Conservation (phyloP, 2,113 vertebrate species). For the Pseudois nayaur region DNA sequence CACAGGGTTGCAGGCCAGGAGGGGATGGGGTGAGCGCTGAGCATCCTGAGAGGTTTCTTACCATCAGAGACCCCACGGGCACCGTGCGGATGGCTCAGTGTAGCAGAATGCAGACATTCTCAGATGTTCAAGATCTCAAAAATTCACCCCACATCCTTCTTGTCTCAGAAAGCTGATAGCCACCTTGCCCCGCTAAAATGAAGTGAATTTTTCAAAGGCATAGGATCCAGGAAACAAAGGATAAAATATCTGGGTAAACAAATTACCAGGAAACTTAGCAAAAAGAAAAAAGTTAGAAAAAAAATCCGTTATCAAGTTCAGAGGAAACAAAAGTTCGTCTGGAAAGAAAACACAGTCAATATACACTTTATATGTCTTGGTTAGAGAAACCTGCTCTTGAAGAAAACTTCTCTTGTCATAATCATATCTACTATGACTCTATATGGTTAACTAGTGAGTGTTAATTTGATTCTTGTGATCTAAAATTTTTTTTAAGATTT, state of each 20-base stretch:
- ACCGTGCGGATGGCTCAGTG: rapidly evolving
- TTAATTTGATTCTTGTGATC: neutral
- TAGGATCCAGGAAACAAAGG: neutral
- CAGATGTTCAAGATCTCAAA: neutral
- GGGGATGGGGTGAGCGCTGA: rapidly evolving
- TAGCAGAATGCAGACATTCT: neutral
- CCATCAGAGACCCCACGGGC: neutral
- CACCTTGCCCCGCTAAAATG: no score
- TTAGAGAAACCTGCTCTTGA: neutral
- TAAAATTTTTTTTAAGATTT: neutral
- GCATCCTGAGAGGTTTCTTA: neutral
- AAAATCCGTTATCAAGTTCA: neutral
- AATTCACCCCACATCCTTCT: neutral
- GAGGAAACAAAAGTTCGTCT: neutral
- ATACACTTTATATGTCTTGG: rapidly evolving
- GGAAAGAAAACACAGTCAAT: neutral
- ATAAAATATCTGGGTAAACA: neutral
- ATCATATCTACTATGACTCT: neutral
- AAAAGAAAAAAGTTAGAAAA: neutral
- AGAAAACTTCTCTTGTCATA: neutral
- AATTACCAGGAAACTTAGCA: neutral
- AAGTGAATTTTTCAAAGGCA: neutral
- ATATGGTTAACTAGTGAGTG: rapidly evolving
- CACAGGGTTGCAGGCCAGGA: neutral
- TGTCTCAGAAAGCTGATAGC: neutral